A percentile compares a stretch with the other conserved stretches of the same genome.
Evolutionary conservation across 2,797 vertebrate genomes (phyloP).

Genomic region (Lates japonicus): DNA sequence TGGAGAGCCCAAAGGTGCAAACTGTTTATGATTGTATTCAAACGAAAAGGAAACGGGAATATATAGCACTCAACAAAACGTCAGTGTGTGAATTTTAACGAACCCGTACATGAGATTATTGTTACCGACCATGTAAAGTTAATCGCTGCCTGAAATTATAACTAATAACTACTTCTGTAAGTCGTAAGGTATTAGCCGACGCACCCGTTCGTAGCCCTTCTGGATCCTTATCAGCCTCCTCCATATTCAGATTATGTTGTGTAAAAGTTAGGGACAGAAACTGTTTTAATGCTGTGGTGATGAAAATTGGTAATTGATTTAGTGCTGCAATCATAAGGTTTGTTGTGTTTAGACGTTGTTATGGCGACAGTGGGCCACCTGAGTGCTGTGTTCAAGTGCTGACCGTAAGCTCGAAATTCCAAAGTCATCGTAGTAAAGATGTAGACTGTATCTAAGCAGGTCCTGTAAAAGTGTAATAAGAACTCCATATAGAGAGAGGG

Average conservation of each 20-base stretch:
- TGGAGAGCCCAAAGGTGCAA: slow-evolving; percentile 6
- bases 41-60: not conserved
- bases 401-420: not conserved
- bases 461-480: no score
- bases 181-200: not conserved
- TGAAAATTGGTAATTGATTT: fast-evolving
- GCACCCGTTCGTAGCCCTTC: slow-evolving; percentile 65
- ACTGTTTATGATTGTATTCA: not conserved
- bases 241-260: slow-evolving; percentile 41
- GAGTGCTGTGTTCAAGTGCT: slow-evolving; percentile 42
- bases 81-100: not conserved
- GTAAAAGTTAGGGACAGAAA: not conserved
- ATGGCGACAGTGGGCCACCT: slow-evolving; percentile 45
- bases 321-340: not conserved
- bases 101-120: not conserved
- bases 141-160: no score
- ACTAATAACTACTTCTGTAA: not conserved
- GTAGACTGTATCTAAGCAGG: no score
- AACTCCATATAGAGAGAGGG: no score
- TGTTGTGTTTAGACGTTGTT: slow-evolving; percentile 56
- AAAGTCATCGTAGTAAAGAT: not conserved
- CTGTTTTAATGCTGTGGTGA: fast-evolving
- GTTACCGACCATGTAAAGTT: not conserved
- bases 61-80: not conserved
- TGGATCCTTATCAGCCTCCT: slow-evolving; percentile 7